phyloP scores from a whole-genome alignment of 2,113 vertebrate genomes.

The Pleuronectes platessa region DNA sequence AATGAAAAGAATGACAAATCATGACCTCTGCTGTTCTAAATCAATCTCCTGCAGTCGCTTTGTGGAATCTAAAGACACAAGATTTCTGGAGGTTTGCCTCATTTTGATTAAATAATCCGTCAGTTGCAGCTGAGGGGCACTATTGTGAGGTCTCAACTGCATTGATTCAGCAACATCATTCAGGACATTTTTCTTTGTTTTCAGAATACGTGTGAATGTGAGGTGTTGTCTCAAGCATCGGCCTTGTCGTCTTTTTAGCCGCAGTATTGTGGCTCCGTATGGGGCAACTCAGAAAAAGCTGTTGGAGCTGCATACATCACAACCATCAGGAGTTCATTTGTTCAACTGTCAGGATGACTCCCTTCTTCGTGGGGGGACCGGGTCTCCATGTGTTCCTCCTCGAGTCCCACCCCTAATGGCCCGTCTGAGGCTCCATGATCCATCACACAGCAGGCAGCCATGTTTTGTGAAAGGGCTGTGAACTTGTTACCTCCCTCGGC shows the following conservation, averaged over 20 bases:
- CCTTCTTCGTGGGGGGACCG: constrained; percentile 32
- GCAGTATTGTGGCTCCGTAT: background rate
- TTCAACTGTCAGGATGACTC: constrained; percentile 33
- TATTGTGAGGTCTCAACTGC: background rate
- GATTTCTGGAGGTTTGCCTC: too few relatives aligned
- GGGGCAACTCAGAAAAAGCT: constrained; percentile 5
- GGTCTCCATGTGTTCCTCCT: constrained; percentile 56
- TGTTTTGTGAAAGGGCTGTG: constrained; percentile 71
- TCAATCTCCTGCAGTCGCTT: background rate
- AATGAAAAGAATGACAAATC: background rate
- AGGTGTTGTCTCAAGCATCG: background rate
- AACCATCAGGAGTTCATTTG: constrained; percentile 37
- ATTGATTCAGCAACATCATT: background rate
- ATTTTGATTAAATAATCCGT: background rate
- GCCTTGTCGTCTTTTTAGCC: too few relatives aligned
- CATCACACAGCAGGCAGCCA: constrained; percentile 72
- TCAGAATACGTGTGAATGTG: background rate
- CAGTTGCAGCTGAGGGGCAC: background rate
- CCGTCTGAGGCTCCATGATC: constrained; percentile 62
- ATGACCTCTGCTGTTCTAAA: background rate
- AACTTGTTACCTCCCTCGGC: constrained; percentile 73
- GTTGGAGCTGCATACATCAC: constrained; percentile 32
- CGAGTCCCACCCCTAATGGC: constrained; percentile 40
- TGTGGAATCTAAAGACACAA: background rate
- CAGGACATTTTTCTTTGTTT: background rate